Percentiles rank a stretch among this genome's conserved stretches.
phyloP scores from a whole-genome alignment of 2,888 invertebrate genomes.

The Caenorhabditis macrosperma region DNA sequence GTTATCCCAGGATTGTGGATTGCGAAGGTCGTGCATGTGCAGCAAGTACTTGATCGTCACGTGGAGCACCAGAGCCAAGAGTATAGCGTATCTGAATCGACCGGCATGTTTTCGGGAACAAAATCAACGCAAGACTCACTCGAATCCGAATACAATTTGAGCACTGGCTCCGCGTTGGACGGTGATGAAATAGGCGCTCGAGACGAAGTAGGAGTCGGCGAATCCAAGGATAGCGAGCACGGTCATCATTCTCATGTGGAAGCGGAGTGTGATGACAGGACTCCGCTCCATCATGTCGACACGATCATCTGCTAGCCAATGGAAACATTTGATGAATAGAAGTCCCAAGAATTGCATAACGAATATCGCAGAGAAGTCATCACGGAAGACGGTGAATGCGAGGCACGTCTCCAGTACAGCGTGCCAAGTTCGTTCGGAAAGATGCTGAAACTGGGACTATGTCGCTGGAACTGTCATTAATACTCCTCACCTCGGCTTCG shows the following conservation, averaged over 20 bases:
- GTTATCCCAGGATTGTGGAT: constrained; percentile 92
- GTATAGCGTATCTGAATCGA: constrained; percentile 88
- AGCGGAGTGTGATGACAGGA: constrained; percentile 94
- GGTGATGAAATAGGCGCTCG: constrained; percentile 94
- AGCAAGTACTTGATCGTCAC: constrained; percentile 92
- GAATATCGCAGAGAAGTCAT: constrained; percentile 93
- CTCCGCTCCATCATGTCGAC: constrained; percentile 99
- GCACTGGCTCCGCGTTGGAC: constrained; percentile 94
- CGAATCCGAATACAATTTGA: constrained; percentile 98
- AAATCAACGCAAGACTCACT: constrained; percentile 82
- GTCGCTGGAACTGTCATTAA: not conserved
- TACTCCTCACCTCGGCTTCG: constrained; percentile 75
- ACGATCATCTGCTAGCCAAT: constrained; percentile 98
- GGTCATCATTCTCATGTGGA: constrained; percentile 91
- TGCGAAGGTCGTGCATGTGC: constrained; percentile 92
- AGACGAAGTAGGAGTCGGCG: constrained; percentile 91
- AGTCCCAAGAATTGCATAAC: constrained; percentile 96
- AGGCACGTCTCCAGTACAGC: constrained; percentile 99
- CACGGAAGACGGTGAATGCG: constrained; percentile 88
- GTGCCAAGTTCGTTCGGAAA: constrained; percentile 98
- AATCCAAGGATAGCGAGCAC: constrained; percentile 88
- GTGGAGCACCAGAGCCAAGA: constrained; percentile 87
- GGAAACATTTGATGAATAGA: constrained; percentile 93
- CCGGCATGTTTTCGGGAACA: not conserved
- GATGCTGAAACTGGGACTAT: constrained; percentile 85